These are phyloP conservation scores for Myotis myotis DNA, from an alignment of 2,797 vertebrate genomes.

Conservation along the genomic window DNA sequence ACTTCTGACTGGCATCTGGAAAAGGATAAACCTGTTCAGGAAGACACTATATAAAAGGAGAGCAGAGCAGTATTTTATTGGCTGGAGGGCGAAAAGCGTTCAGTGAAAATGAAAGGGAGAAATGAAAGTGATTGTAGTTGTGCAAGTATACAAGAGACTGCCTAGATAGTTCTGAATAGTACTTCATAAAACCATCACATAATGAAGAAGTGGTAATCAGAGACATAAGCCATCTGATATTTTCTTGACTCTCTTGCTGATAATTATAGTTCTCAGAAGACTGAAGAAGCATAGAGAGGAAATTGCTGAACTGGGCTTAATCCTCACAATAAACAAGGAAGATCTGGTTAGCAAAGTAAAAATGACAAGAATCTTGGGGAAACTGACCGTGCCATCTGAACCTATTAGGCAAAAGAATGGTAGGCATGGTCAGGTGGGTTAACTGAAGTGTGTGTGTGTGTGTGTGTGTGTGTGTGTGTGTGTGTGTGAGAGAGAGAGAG, in stretches of 20 bases:
- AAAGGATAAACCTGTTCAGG: constrained; percentile 6
- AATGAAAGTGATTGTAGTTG: constrained; percentile 31
- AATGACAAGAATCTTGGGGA: neutral
- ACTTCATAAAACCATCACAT: constrained; percentile 27
- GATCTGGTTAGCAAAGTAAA: constrained; percentile 18
- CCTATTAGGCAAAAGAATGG: constrained; percentile 26
- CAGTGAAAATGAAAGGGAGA: constrained; percentile 47
- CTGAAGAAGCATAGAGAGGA: neutral
- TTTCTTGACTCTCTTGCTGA: constrained; percentile 24
- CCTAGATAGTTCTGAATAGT: constrained; percentile 16
- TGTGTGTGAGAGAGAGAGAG: neutral
- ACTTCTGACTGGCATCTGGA: constrained; percentile 9
- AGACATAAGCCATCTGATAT: neutral
- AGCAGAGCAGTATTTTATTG: neutral
- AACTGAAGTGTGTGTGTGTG: neutral
- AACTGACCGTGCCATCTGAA: neutral
- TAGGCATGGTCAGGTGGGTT: neutral
- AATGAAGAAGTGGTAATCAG: neutral
- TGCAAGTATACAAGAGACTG: neutral
- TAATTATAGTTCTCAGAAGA: constrained; percentile 8
- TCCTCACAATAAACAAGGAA: constrained; percentile 17
- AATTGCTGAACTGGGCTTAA: constrained; percentile 16
- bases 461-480: neutral
- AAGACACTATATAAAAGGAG: neutral
- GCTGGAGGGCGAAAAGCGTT: neutral